A percentile compares a stretch with the other conserved stretches of the same genome.
phyloP scores from a whole-genome alignment of 53 echinoderm and acorn worm genomes.

The Crossaster papposus region DNA sequence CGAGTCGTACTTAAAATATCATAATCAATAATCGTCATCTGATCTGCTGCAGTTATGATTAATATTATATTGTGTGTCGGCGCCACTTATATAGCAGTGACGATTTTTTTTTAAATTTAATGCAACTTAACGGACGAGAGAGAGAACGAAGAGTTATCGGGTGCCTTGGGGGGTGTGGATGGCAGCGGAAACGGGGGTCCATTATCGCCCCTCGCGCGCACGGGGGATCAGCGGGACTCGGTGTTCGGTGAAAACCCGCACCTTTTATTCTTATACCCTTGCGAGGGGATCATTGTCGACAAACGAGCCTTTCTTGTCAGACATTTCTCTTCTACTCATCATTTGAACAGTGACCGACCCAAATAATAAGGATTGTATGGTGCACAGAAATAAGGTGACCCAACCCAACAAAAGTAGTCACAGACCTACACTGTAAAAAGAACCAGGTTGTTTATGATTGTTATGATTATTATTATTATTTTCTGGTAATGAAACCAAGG shows the following conservation, averaged over 20 bases:
- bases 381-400: no score
- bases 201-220: constrained; percentile 49
- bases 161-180: constrained; percentile 16
- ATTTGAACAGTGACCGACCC: neutral
- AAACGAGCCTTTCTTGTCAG: neutral
- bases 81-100: constrained; percentile 51
- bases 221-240: neutral
- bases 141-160: constrained; percentile 1
- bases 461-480: no score
- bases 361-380: neutral
- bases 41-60: constrained; percentile 46
- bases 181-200: constrained; percentile 43
- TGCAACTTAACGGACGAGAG: constrained; percentile 47
- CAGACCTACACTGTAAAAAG: no score
- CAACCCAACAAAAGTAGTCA: no score
- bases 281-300: neutral
- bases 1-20: constrained; percentile 56
- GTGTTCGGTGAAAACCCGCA: neutral
- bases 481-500: no score
- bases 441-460: no score
- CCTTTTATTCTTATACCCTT: neutral
- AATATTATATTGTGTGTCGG: constrained; percentile 54
- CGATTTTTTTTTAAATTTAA: constrained; percentile 44
- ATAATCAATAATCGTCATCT: constrained; percentile 56
- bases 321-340: neutral